These are phyloP conservation scores for Hydrochoerus hydrochaeris DNA, from an alignment of 2,113 vertebrate species.

Conservation along the genomic window DNA sequence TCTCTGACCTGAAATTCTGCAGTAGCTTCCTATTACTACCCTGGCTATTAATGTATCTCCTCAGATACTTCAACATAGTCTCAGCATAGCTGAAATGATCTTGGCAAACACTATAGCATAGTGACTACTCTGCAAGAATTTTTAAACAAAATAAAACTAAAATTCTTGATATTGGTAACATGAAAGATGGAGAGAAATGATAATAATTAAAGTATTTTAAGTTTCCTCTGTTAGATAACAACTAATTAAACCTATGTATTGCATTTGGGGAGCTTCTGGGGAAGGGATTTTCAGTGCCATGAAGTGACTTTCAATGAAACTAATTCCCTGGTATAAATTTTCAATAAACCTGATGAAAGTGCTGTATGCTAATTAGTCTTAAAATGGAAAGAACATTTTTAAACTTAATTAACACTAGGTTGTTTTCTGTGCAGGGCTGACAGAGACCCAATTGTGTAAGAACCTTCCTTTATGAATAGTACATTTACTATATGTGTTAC, in stretches of 20 bases:
- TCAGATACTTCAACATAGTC: background rate
- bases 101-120: background rate
- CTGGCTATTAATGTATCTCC: background rate
- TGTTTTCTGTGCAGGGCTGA: slow-evolving; percentile 75
- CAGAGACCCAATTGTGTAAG: slow-evolving; percentile 69
- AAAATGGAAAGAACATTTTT: slow-evolving; percentile 81
- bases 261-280: background rate
- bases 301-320: slow-evolving; percentile 55
- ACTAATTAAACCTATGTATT: slow-evolving; percentile 58
- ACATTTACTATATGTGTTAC: slow-evolving; percentile 14
- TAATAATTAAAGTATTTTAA: slow-evolving; percentile 34
- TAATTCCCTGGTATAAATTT: slow-evolving; percentile 74
- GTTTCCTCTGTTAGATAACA: slow-evolving; percentile 48
- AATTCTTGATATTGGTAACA: background rate
- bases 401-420: slow-evolving; percentile 78
- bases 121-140: background rate
- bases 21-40: background rate
- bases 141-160: slow-evolving; percentile 29
- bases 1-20: background rate
- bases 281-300: slow-evolving; percentile 38
- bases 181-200: slow-evolving; percentile 21
- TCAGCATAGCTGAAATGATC: background rate
- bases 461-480: slow-evolving; percentile 68
- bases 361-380: slow-evolving; percentile 80
- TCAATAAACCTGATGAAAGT: slow-evolving; percentile 79